Evolutionary conservation across 92 coral and sea anemone species (phyloP), one percentile per base, ranked within the genome.

Genomic region (Muricea muricata): DNA sequence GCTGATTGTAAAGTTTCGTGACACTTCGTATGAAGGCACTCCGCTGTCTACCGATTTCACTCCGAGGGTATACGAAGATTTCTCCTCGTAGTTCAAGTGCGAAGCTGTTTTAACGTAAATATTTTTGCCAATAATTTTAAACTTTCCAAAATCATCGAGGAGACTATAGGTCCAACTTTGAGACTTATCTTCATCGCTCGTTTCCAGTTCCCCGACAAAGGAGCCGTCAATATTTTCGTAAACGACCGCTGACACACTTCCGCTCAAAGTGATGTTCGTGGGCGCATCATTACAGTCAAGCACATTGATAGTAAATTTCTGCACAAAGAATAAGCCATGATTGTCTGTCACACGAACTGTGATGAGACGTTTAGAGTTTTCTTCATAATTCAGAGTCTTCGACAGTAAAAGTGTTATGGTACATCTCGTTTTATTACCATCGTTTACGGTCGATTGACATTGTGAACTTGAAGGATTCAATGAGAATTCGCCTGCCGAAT

Each of bases 261-360:
- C 94, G 85, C 91, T 91, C 87, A 87, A 75, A 46, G 79, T 58
- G 68, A 93, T 77, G 24, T 61, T 73, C 74, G 98, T 78, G 37
- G 99, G 99, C 82, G 85, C 93, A 61, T 96, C 99, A 78, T 96
- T 96, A 34, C 69, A 87, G 85, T 96, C 94, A 61, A 68, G 75
- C 24, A 96, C 99, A 45, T 82, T 84, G 80, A 96, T 89, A 9
- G 58, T 68, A 14, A 92, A 79, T 52, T 75, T 94, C 46, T 85
- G 84, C 18, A 86, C 46, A 12, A 73, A 79, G 50, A 88, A 86
- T 29, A 87, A 75, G 0, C 97, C 93, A n/a, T 94, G 92, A 55
- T 54, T 87, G 58, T 96, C 99, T 8, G 92, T 88, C 1, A 87
- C 98, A 60, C 94, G 89, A 26, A 87, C 88, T 0, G 87, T 87